A percentile compares a stretch with the other conserved stretches of the same genome.
phyloP scores from a whole-genome alignment of 2,113 vertebrate species.

The Sorex fumeus region DNA sequence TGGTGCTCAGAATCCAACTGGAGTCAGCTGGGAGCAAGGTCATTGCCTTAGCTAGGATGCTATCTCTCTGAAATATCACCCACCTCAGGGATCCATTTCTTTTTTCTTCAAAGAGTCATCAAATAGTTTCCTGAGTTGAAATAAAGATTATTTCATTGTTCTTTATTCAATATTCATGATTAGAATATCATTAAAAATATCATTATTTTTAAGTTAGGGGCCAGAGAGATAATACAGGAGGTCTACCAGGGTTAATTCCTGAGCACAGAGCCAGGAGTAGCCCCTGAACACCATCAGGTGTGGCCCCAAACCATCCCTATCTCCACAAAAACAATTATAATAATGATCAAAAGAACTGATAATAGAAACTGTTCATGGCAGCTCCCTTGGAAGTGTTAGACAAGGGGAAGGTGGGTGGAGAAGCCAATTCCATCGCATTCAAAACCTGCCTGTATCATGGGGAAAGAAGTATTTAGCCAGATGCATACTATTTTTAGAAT shows the following conservation, averaged over 20 bases:
- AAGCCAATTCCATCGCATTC: neutral
- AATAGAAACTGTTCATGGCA: neutral
- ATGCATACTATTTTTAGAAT: conserved; percentile 31
- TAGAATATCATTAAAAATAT: neutral
- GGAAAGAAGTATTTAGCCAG: neutral
- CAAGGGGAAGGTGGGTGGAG: neutral
- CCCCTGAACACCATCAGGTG: no score
- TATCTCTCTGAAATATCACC: neutral
- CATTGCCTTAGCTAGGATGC: neutral
- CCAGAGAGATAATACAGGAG: no score
- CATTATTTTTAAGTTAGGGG: neutral
- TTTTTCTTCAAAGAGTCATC: neutral
- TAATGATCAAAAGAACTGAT: neutral
- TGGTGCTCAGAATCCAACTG: neutral
- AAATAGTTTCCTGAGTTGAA: conserved; percentile 5
- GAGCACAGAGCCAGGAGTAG: no score
- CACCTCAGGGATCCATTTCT: no score
- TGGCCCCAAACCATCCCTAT: no score
- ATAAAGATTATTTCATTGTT: neutral
- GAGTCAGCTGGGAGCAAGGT: neutral
- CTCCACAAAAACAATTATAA: neutral
- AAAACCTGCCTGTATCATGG: neutral
- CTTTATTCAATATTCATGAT: neutral
- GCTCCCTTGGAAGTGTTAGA: neutral
- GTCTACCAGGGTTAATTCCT: no score